Percentiles rank a stretch among this genome's conserved stretches.
Evolutionary conservation across 64 coral and sea anemone species (phyloP).

Genomic region (Acropora tenuis): DNA sequence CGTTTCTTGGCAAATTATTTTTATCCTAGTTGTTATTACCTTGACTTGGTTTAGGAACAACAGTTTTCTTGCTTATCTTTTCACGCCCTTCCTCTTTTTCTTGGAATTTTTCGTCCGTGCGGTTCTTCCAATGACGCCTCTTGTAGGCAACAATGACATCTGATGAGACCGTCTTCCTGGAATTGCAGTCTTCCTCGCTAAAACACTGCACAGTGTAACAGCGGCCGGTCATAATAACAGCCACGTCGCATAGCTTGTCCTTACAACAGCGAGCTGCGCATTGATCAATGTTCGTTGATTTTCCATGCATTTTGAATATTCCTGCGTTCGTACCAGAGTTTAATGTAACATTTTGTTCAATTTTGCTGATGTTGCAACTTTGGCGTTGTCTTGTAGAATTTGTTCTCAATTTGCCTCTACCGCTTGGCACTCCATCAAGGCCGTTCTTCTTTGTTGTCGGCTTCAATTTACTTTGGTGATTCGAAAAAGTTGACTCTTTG

Average conservation of each 20-base stretch:
- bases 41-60: conserved; percentile 63
- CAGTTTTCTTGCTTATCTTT: conserved; percentile 66
- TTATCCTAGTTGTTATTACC: conserved; percentile 10
- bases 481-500: not conserved
- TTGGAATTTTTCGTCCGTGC: not conserved
- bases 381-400: not conserved
- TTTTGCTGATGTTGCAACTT: conserved; percentile 20
- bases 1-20: not conserved
- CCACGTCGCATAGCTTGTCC: conserved; percentile 54
- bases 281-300: conserved; percentile 48
- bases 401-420: not conserved
- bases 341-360: conserved; percentile 46
- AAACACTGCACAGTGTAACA: conserved; percentile 79
- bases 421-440: too few relatives aligned
- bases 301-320: conserved; percentile 59
- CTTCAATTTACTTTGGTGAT: not conserved
- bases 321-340: conserved; percentile 66
- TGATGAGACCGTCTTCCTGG: conserved; percentile 25
- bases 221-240: conserved; percentile 63
- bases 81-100: not conserved
- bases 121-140: conserved; percentile 10
- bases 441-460: not conserved
- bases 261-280: conserved; percentile 63
- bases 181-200: conserved; percentile 53
- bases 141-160: conserved; percentile 47